phyloP scores from a whole-genome alignment of 2,113 vertebrate species.

The Isichthys henryi region DNA sequence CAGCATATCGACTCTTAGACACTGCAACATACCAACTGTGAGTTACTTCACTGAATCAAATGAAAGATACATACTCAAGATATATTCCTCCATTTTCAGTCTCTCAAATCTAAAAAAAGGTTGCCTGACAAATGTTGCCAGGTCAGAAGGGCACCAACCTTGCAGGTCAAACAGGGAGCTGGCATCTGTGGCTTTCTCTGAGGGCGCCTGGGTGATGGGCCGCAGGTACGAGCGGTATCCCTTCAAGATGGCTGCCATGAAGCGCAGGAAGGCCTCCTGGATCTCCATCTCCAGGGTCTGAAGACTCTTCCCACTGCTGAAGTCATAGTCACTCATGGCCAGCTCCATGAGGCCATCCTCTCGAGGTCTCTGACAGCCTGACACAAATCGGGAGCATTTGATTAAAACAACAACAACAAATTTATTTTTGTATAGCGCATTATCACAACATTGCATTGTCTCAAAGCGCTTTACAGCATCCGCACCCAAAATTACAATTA shows the following conservation, averaged over 20 bases:
- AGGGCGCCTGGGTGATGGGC: constrained; percentile 93
- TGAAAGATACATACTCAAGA: not conserved
- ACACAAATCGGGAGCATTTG: constrained; percentile 7
- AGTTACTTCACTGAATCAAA: not conserved
- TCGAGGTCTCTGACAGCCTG: constrained; percentile 82
- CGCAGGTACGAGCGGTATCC: constrained; percentile 89
- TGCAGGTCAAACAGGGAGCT: constrained; percentile 91
- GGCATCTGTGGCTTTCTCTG: constrained; percentile 93
- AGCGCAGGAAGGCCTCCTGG: constrained; percentile 91
- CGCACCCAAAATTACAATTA: too few relatives aligned
- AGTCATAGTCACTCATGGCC: constrained; percentile 79
- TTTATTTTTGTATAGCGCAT: too few relatives aligned
- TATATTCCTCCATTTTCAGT: not conserved
- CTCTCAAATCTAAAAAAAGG: not conserved
- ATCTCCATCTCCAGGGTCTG: constrained; percentile 92
- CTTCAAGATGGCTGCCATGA: constrained; percentile 96
- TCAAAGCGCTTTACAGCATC: too few relatives aligned
- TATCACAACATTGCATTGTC: too few relatives aligned
- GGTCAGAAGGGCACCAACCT: constrained; percentile 55
- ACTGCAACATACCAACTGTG: not conserved
- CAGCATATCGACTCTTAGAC: not conserved
- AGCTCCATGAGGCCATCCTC: constrained; percentile 85
- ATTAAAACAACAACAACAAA: too few relatives aligned
- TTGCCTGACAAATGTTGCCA: not conserved
- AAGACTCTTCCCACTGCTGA: constrained; percentile 76